Evolutionary conservation across 2,797 vertebrate species (phyloP).

Genomic region (Gorsachius magnificus): DNA sequence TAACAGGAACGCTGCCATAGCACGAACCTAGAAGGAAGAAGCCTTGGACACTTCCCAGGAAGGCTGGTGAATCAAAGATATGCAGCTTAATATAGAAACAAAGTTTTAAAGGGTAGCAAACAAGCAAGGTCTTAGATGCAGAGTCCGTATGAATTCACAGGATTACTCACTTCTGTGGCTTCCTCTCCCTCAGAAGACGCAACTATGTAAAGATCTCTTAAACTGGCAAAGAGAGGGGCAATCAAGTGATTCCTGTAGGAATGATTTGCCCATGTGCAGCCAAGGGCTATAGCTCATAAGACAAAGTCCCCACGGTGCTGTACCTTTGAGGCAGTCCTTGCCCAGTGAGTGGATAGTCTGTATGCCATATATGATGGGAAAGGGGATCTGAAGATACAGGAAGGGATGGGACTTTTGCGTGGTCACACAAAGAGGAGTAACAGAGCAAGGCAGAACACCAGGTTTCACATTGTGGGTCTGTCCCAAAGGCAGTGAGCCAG

Average conservation of each 20-base stretch:
- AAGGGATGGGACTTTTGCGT: not conserved
- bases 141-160: not conserved
- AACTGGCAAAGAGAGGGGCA: not conserved
- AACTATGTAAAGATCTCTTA: not conserved
- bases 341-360: fast-evolving
- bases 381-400: not conserved
- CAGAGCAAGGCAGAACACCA: not conserved
- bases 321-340: not conserved
- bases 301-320: not conserved
- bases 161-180: not conserved
- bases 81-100: not conserved
- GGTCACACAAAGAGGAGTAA: not conserved
- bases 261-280: not conserved
- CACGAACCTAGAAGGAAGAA: not conserved
- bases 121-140: not conserved
- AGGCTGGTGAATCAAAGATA: not conserved
- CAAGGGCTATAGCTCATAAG: not conserved
- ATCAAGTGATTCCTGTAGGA: not conserved
- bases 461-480: not conserved
- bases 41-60: not conserved
- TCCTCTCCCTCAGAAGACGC: not conserved
- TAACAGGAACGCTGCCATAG: not conserved
- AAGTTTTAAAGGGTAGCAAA: not conserved
- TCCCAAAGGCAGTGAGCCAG: not conserved
- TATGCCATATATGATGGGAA: not conserved